phyloP scores from a whole-genome alignment of 2,888 invertebrate genomes.

The Cryptocheilus praepositus region DNA sequence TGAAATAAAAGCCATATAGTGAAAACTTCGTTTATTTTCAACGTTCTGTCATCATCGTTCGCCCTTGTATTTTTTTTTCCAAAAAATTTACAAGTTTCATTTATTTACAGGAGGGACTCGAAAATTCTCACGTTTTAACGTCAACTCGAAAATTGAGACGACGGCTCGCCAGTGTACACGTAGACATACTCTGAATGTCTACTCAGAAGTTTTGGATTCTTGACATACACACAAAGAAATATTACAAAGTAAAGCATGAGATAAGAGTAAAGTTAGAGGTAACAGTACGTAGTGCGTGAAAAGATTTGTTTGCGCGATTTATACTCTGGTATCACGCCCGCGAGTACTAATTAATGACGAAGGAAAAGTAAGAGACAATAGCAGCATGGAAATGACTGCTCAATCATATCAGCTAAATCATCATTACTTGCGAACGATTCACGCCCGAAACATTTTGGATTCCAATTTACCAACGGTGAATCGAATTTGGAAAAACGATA shows the following conservation, averaged over 20 bases:
- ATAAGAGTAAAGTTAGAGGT: too few relatives aligned
- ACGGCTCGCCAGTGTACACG: too few relatives aligned
- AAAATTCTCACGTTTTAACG: too few relatives aligned
- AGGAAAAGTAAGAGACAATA: slow-evolving; percentile 32
- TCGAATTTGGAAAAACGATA: slow-evolving; percentile 57
- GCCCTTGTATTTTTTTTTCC: slow-evolving; percentile 51
- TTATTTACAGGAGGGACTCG: slow-evolving; percentile 20
- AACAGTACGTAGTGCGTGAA: too few relatives aligned
- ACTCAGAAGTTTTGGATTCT: too few relatives aligned
- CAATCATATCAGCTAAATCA: slow-evolving; percentile 32
- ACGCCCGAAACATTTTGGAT: slow-evolving; percentile 57
- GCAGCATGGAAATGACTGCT: slow-evolving; percentile 23
- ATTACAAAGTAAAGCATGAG: too few relatives aligned
- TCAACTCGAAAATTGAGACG: too few relatives aligned
- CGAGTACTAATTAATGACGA: not conserved
- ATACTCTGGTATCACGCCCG: too few relatives aligned
- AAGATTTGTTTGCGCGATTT: too few relatives aligned
- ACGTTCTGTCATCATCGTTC: too few relatives aligned
- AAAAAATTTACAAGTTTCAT: slow-evolving; percentile 54
- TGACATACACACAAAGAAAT: too few relatives aligned
- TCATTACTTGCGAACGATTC: slow-evolving; percentile 53
- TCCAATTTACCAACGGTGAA: slow-evolving; percentile 58
- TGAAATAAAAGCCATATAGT: slow-evolving; percentile 63
- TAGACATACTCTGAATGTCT: too few relatives aligned
- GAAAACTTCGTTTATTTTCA: slow-evolving; percentile 63